Base-by-base conservation (phyloP, 2,113 vertebrate species). In the Limanda limanda region DNA sequence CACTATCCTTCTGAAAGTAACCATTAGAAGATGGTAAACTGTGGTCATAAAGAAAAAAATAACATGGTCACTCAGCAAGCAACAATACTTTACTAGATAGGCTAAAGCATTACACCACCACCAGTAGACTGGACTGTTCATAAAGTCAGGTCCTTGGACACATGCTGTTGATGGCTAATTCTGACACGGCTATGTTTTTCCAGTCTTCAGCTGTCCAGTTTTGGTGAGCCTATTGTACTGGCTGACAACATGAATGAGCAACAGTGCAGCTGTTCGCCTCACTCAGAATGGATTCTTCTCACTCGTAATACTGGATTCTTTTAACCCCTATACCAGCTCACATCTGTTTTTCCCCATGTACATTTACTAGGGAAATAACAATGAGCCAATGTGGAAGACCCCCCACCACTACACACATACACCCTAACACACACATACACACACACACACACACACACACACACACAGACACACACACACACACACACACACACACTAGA, bases 241-340 rank as follows among this genome's bases (percentile, higher is more conserved):
- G 56, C 66, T 74, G 25, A 73, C 18, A 58, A 45, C 61, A 74
- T 17, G 40, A 58, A 23, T 52, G 2, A 18, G 25, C 20, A 40
- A 20, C 23, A 45, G 56, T 51, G 77, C 83, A 90, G 90, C 88
- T 91, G 88, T 82, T 74, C 69, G 60, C 77, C 51, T 85, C 78
- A 20, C 59, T 84, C 82, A 69, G 0, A 14, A 66, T 82, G 79
- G 70, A 88, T 74, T 85, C 70, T 69, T 75, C 45, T 62, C 58
- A 48, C 64, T 82, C 47, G 21, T 70, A 51, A 66, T 75, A 31
- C 61, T 54, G 24, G 23, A 66, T 78, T 84, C n/a, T 69, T 66
- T 68, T 45, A 64, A 56, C 27, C 23, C 57, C 24, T 55, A 2
- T 31, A 76, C 65, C 25, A 56, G 15, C 71, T 76, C 65, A 87